Conservation (phyloP, 2,797 vertebrate genomes). For the Malurus splendens region DNA sequence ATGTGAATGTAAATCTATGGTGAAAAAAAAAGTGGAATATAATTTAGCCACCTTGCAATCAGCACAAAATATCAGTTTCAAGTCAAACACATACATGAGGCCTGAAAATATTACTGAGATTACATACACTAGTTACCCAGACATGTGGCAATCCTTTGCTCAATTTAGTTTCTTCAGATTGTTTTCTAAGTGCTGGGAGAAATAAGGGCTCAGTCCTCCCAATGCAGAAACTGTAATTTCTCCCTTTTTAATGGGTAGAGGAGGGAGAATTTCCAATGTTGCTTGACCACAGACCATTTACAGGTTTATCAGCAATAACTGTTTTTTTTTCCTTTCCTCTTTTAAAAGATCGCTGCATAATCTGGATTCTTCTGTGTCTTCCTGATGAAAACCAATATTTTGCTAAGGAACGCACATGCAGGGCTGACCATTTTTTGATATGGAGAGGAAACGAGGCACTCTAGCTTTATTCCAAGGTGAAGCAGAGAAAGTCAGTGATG, state of each 20-base stretch:
- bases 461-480: not conserved
- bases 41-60: not conserved
- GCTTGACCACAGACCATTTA: not conserved
- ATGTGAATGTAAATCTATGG: not conserved
- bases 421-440: not conserved
- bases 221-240: not conserved
- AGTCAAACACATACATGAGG: not conserved
- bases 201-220: not conserved
- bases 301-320: not conserved
- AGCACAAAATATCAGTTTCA: not conserved
- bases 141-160: not conserved
- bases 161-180: not conserved
- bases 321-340: not conserved
- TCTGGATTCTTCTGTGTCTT: not conserved
- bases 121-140: not conserved
- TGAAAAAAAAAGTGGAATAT: not conserved
- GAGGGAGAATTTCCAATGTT: not conserved
- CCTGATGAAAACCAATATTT: not conserved
- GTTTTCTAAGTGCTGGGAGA: not conserved
- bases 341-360: not conserved
- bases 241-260: not conserved
- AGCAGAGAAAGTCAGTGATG: not conserved
- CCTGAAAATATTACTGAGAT: not conserved
- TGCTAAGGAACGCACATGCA: accelerated
- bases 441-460: not conserved